Percentiles rank a stretch among this genome's conserved stretches.
Conservation (phyloP, 2,113 vertebrate species). For the Pluvialis apricaria region DNA sequence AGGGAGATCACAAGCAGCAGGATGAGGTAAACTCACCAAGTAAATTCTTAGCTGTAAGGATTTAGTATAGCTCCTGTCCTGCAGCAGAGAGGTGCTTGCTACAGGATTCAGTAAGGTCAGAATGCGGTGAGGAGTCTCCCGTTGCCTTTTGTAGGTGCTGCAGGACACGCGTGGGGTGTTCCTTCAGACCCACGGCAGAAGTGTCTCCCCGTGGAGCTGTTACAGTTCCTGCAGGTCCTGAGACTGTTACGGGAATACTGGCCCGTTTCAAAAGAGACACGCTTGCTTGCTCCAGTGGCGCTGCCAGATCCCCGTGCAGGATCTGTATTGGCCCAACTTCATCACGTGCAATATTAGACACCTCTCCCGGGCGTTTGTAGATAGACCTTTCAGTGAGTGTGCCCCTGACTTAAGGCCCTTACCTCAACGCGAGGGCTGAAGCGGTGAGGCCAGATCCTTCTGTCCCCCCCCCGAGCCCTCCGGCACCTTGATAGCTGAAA, state of each 20-base stretch:
- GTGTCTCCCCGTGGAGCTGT: not conserved
- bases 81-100: not conserved
- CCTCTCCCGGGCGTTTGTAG: not conserved
- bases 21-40: not conserved
- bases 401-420: not conserved
- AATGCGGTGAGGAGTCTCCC: not conserved
- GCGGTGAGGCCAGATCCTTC: not conserved
- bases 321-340: not conserved
- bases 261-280: fast-evolving
- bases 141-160: not conserved
- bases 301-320: not conserved
- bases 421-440: not conserved
- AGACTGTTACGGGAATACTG: not conserved
- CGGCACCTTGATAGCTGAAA: not conserved
- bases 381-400: not conserved
- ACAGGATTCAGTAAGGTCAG: not conserved
- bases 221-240: not conserved
- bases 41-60: not conserved
- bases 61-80: not conserved
- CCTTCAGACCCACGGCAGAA: not conserved
- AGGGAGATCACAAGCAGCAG: not conserved
- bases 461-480: not conserved
- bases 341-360: not conserved
- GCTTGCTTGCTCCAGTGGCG: not conserved
- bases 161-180: not conserved